These are phyloP conservation scores for Penaeus indicus DNA, from an alignment of 1,140 invertebrate genomes.

Conservation along the genomic window DNA sequence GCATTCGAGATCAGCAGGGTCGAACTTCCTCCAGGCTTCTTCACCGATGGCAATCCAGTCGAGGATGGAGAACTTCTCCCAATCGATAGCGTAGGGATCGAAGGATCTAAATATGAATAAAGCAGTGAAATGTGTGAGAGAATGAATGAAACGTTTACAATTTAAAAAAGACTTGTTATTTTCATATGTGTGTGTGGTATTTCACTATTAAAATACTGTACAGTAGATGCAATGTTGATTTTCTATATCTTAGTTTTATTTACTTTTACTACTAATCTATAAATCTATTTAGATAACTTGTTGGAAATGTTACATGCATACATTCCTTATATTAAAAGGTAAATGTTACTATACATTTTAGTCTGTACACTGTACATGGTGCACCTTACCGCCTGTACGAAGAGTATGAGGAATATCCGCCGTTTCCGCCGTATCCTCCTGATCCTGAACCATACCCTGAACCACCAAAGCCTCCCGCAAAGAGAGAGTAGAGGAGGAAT, in stretches of 20 bases:
- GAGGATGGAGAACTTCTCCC: conserved; percentile 67
- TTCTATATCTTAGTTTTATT: background rate
- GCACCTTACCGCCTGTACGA: conserved; percentile 61
- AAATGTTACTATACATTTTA: background rate
- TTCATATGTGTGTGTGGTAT: no score
- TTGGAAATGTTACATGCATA: no score
- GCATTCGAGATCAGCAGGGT: conserved; percentile 67
- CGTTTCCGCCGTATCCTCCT: conserved; percentile 45
- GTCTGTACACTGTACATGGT: conserved; percentile 19
- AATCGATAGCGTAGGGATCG: conserved; percentile 65
- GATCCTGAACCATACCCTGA: conserved; percentile 39
- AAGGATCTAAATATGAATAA: conserved; percentile 60
- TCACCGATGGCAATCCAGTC: conserved; percentile 68
- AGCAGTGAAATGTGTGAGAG: background rate
- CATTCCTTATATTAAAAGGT: background rate
- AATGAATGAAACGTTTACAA: background rate
- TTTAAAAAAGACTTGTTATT: background rate
- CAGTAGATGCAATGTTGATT: no score
- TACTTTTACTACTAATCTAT: background rate
- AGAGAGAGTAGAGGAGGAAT: conserved; percentile 31
- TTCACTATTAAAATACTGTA: no score
- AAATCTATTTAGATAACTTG: no score
- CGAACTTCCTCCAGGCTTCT: conserved; percentile 68
- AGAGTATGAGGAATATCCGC: conserved; percentile 51
- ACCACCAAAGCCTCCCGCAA: background rate